phyloP scores from a whole-genome alignment of 2,113 vertebrate genomes.

The Speoplatyrhinus poulsoni region DNA sequence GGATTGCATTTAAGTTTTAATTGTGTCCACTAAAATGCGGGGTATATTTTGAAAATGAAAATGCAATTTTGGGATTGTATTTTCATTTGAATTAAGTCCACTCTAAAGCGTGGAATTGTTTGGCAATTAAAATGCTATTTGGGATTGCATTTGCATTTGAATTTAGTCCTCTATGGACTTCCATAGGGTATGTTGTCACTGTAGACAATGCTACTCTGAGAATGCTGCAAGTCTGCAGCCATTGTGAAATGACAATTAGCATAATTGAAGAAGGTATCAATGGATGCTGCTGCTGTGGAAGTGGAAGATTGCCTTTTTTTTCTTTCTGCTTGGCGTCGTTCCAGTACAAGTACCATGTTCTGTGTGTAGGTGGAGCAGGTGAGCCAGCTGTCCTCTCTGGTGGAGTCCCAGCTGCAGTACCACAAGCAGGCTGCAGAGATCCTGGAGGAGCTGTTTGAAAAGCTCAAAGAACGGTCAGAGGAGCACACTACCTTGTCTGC shows the following conservation, averaged over 20 bases:
- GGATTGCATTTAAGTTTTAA: no score
- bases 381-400: constrained; percentile 89
- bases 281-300: no score
- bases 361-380: constrained; percentile 90
- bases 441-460: constrained; percentile 85
- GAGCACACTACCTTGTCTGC: no score
- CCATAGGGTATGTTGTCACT: neutral
- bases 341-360: constrained; percentile 6
- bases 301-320: neutral
- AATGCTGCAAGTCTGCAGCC: neutral
- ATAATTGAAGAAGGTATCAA: neutral
- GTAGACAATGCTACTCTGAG: neutral
- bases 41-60: no score
- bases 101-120: no score
- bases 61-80: no score
- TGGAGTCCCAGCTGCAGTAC: constrained; percentile 93
- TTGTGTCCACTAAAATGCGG: no score
- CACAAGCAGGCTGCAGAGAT: constrained; percentile 87
- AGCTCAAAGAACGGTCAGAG: constrained; percentile 83
- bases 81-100: no score
- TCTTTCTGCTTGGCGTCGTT: neutral
- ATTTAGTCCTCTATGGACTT: no score
- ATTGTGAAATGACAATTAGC: neutral
- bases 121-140: no score
- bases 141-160: no score